Conservation (phyloP, 1,140 invertebrate genomes). For the Zaprionus ghesquierei region DNA sequence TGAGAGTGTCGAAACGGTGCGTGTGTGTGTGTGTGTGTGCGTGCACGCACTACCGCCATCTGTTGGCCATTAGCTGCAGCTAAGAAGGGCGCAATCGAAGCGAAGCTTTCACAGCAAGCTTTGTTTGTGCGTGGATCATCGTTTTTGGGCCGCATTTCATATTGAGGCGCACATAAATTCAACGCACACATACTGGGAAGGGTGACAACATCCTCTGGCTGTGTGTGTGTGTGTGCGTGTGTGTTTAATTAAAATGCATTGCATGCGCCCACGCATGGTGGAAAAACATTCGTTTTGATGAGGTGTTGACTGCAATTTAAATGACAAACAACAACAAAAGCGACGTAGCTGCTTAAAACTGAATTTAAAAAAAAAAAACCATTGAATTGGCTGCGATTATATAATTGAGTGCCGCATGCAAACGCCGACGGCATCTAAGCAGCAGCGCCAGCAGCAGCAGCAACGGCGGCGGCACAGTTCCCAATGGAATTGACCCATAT, state of each 20-base stretch:
- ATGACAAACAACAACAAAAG: slow-evolving; percentile 42
- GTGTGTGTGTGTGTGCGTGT: slow-evolving; percentile 1
- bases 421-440: slow-evolving; percentile 29
- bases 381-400: slow-evolving; percentile 45
- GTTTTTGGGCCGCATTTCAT: slow-evolving; percentile 15
- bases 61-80: slow-evolving; percentile 59
- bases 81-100: slow-evolving; percentile 42
- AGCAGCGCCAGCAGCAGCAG: neutral
- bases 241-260: slow-evolving; percentile 58
- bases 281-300: slow-evolving; percentile 78
- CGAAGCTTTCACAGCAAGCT: slow-evolving; percentile 60
- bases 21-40: no score
- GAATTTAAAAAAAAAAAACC: slow-evolving; percentile 62
- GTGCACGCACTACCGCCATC: slow-evolving; percentile 52
- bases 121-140: slow-evolving; percentile 41
- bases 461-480: slow-evolving; percentile 38
- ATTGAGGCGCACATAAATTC: slow-evolving; percentile 44
- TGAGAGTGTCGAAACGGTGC: slow-evolving; percentile 3
- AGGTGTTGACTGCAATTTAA: slow-evolving; percentile 78
- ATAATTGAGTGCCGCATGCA: slow-evolving; percentile 50
- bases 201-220: slow-evolving; percentile 34
- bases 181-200: neutral
- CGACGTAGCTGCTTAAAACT: slow-evolving; percentile 18
- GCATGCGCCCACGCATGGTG: slow-evolving; percentile 48
- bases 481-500: slow-evolving; percentile 82